Evolutionary conservation across 2,797 vertebrate species (phyloP), one percentile per base, ranked within the genome.

Genomic region (Pseudochaenichthys georgianus): DNA sequence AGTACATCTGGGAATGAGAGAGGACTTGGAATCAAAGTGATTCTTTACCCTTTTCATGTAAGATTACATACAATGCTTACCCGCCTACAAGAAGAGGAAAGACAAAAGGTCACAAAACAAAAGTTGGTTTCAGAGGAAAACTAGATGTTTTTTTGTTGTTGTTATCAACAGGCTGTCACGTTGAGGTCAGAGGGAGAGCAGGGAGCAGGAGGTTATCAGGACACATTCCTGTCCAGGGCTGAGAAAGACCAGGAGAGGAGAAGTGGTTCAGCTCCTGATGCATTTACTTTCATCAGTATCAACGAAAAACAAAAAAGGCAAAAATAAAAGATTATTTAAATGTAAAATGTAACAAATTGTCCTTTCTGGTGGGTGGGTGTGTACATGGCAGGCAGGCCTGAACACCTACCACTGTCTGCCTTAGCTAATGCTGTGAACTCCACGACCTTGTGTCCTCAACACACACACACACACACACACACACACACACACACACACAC

Each of bases 151-250:
- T 45, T 23, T 45, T 46, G 3, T n/a, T 46, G 3, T n/a, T 70
- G 63, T 68, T 87, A 74, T 85, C 86, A 88, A 75, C 77, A 66
- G 52, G 73, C 80, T 58, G 53, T 42, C 41, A 15, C 59, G 67
- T 34, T 15, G 58, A 63, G 85, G 74, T 71, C 93, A 90, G 82
- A 90, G 81, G 78, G 78, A 91, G 83, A 83, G 83, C 89, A 86
- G 73, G 76, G 94, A 94, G 91, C 92, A 94, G 96, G 92, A 96
- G 96, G 95, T 97, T 97, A 97, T 97, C 97, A 90, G 79, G 75
- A 67, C 92, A 85, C 80, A 97, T 95, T 95, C 94, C 93, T 93
- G 92, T 90, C 76, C 89, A 80, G 28, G 64, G 85, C 73, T 94
- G 94, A 97, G 91, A 94, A 95, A 95, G 91, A 79, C 82, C 95